A percentile compares a stretch with the other conserved stretches of the same genome.
These are phyloP conservation scores for Scaptomyza reducta DNA, from an alignment of 2,888 invertebrate genomes.

Conservation along the genomic window DNA sequence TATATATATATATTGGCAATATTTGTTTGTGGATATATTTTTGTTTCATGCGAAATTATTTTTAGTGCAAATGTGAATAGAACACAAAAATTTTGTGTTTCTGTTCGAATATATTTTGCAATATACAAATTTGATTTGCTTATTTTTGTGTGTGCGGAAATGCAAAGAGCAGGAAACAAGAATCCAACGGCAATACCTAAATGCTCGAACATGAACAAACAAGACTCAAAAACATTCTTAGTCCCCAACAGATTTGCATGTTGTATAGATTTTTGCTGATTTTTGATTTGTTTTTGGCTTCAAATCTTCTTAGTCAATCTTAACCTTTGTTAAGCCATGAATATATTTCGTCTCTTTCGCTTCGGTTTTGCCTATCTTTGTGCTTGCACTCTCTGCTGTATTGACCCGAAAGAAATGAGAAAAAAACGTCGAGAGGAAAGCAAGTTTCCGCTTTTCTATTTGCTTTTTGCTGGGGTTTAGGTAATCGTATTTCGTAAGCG, in stretches of 20 bases:
- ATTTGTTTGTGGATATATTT: conserved; percentile 21
- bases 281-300: conserved; percentile 24
- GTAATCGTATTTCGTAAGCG: conserved; percentile 53
- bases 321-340: conserved; percentile 24
- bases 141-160: background rate
- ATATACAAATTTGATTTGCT: background rate
- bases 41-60: conserved; percentile 39
- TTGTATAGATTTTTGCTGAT: background rate
- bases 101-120: conserved; percentile 2
- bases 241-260: no score
- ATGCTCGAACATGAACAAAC: background rate
- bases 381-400: conserved; percentile 27
- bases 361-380: conserved; percentile 6
- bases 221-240: background rate
- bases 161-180: background rate
- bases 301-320: conserved; percentile 47
- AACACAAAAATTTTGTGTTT: conserved; percentile 21
- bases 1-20: conserved; percentile 20
- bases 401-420: conserved; percentile 24
- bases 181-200: background rate
- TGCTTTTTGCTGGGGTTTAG: conserved; percentile 5
- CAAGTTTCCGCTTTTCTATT: background rate
- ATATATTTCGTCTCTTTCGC: conserved; percentile 23
- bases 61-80: conserved; percentile 34
- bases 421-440: background rate